These are phyloP conservation scores for Drosophila novamexicana DNA, from an alignment of 1,140 invertebrate species.

Conservation along the genomic window DNA sequence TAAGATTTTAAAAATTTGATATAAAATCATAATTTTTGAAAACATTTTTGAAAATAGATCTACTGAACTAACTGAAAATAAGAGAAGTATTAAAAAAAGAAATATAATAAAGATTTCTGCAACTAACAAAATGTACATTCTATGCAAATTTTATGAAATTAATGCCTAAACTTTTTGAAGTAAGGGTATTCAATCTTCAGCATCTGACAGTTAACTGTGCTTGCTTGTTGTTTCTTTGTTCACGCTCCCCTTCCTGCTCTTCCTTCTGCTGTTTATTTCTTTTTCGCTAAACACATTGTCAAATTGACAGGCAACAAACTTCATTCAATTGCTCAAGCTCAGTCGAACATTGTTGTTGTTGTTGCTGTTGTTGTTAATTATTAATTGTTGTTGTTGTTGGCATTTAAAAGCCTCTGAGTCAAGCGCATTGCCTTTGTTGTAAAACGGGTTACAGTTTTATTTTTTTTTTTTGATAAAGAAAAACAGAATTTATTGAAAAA, in stretches of 20 bases:
- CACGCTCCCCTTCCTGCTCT: not conserved
- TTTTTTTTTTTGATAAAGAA: constrained; percentile 35
- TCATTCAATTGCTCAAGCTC: constrained; percentile 67
- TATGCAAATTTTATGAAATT: too few species aligned
- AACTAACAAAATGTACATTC: too few species aligned
- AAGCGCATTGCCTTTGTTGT: constrained; percentile 6
- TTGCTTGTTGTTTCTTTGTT: not conserved
- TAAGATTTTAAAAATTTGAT: too few species aligned
- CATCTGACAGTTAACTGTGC: too few species aligned
- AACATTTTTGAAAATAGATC: too few species aligned
- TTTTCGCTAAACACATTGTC: constrained; percentile 65
- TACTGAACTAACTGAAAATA: too few species aligned
- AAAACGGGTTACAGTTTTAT: constrained; percentile 47
- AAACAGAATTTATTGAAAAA: constrained; percentile 11
- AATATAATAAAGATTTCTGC: too few species aligned
- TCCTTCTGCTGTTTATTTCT: constrained; percentile 15
- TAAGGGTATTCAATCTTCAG: not conserved
- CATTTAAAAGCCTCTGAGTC: constrained; percentile 16
- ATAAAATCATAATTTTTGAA: too few species aligned
- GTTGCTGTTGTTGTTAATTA: constrained; percentile 50
- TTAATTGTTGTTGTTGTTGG: constrained; percentile 45
- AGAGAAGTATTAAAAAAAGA: too few species aligned
- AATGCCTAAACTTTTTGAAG: too few species aligned
- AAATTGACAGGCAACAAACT: constrained; percentile 70
- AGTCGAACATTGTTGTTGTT: constrained; percentile 3